Conservation (phyloP, 2,888 invertebrate species). For the Subacronicta megacephala region DNA sequence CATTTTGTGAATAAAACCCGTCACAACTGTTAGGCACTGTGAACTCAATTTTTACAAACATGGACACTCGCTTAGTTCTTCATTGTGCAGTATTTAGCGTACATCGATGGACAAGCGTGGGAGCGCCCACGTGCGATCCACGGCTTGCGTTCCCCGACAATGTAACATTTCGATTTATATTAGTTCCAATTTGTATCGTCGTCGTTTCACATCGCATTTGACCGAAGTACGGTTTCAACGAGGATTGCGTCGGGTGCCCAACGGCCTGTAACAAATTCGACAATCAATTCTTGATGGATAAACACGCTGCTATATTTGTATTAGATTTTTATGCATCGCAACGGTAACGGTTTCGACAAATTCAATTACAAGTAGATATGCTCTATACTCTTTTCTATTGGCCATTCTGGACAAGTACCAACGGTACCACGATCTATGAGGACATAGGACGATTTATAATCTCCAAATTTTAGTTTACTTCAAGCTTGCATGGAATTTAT, state of each 20-base stretch:
- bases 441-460: no score
- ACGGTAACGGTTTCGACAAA: no score
- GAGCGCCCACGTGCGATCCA: conserved; percentile 70
- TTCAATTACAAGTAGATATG: no score
- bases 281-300: conserved; percentile 40
- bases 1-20: no score
- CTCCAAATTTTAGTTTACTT: no score
- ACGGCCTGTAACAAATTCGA: conserved; percentile 45
- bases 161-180: conserved; percentile 80
- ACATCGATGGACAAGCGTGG: conserved; percentile 60
- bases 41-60: conserved; percentile 20
- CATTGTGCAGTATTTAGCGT: conserved; percentile 46
- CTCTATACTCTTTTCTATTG: no score
- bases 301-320: conserved; percentile 4
- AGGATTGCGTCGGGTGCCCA: conserved; percentile 38
- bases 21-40: neutral
- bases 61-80: conserved; percentile 32
- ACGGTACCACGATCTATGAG: no score
- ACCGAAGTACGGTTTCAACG: conserved; percentile 46
- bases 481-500: no score
- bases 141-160: conserved; percentile 65
- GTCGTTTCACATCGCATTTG: conserved; percentile 74
- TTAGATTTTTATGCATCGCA: conserved; percentile 4
- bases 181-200: conserved; percentile 68
- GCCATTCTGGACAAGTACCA: no score